phyloP scores from a whole-genome alignment of 2,888 invertebrate genomes.

The Ichneumoninae sp. region DNA sequence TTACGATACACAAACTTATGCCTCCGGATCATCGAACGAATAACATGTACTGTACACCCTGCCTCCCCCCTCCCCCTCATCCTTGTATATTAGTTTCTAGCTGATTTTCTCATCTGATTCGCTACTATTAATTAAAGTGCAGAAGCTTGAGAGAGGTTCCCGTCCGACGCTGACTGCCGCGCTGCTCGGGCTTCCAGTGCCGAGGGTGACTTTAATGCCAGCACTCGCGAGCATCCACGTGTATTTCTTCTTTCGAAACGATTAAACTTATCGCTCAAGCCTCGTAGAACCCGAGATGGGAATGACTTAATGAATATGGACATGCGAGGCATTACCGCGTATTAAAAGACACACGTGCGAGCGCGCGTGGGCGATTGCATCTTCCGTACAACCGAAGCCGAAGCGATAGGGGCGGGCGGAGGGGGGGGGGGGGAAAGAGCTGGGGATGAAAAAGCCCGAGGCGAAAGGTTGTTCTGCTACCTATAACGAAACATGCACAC shows the following conservation, averaged over 20 bases:
- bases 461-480: conserved; percentile 23
- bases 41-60: conserved; percentile 33
- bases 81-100: conserved; percentile 15
- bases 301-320: conserved; percentile 83
- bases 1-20: conserved; percentile 22
- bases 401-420: neutral
- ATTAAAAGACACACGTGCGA: conserved; percentile 75
- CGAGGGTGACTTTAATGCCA: conserved; percentile 65
- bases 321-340: conserved; percentile 81
- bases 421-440: neutral
- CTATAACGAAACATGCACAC: conserved; percentile 42
- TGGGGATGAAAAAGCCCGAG: conserved; percentile 20
- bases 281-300: conserved; percentile 33
- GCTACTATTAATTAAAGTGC: conserved; percentile 64
- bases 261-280: conserved; percentile 19
- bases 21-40: conserved; percentile 32
- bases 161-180: neutral
- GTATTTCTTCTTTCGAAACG: conserved; percentile 27
- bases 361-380: conserved; percentile 38
- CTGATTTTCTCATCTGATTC: conserved; percentile 29
- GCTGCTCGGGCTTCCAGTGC: neutral
- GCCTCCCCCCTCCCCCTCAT: neutral
- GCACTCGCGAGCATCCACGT: conserved; percentile 20
- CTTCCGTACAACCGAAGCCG: neutral
- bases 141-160: conserved; percentile 50